Evolutionary conservation across 1,140 invertebrate species (phyloP).

Genomic region (Rhynchophorus ferrugineus): DNA sequence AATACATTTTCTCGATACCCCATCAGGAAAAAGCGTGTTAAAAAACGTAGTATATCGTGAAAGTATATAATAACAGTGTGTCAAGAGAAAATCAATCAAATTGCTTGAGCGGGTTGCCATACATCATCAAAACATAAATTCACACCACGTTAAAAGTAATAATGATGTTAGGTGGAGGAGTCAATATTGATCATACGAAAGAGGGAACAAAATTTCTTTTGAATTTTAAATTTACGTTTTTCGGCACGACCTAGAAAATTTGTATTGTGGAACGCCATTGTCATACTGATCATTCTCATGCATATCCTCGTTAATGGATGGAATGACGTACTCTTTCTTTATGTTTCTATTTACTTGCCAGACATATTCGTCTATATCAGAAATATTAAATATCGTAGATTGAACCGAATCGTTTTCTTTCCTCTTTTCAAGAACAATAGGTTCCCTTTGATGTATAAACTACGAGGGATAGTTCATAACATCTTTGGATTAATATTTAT

Average conservation of each 20-base stretch:
- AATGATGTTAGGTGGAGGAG: conserved; percentile 11
- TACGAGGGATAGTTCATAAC: too few relatives aligned
- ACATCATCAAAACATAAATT: conserved; percentile 12
- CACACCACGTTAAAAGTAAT: conserved; percentile 8
- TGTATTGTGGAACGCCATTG: conserved; percentile 5
- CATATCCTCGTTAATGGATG: background rate
- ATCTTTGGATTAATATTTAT: too few relatives aligned
- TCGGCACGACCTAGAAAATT: conserved; percentile 4
- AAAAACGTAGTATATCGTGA: background rate
- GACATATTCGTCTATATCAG: background rate
- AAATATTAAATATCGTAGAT: background rate
- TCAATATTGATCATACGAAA: conserved; percentile 9
- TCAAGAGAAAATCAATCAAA: conserved; percentile 4
- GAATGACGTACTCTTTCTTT: background rate
- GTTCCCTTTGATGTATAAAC: too few relatives aligned
- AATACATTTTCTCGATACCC: too few relatives aligned
- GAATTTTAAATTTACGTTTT: conserved; percentile 9
- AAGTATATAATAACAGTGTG: background rate
- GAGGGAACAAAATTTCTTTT: conserved; percentile 1
- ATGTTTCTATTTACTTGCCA: background rate
- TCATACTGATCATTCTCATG: conserved; percentile 3
- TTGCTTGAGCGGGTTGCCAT: conserved; percentile 3
- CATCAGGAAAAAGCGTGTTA: too few relatives aligned
- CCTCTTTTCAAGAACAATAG: too few relatives aligned
- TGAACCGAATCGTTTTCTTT: too few relatives aligned